Evolutionary conservation across 2,113 vertebrate species (phyloP).

Genomic region (Pristiophorus japonicus): DNA sequence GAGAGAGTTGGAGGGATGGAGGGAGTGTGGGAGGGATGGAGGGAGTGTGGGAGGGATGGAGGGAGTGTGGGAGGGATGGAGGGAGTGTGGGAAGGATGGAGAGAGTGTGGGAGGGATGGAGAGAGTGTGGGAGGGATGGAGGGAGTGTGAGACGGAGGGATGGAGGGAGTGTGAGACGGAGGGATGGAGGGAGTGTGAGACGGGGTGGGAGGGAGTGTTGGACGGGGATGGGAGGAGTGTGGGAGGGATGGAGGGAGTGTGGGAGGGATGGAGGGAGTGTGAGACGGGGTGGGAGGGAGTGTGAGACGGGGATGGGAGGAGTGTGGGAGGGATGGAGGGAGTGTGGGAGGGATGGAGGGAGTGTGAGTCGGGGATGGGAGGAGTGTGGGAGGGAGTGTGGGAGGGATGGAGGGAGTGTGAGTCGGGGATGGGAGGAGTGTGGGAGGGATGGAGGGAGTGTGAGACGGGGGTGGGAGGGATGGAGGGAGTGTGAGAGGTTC

Average conservation of each 20-base stretch:
- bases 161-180: not conserved
- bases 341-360: not conserved
- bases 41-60: not conserved
- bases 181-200: not conserved
- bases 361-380: not conserved
- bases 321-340: not conserved
- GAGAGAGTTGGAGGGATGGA: not conserved
- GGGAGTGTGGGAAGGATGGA: not conserved
- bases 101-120: not conserved
- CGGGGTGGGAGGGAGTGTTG: not conserved
- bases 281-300: not conserved
- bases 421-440: too few species aligned
- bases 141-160: too few species aligned
- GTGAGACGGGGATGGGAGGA: not conserved
- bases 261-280: too few species aligned
- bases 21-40: not conserved
- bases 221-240: not conserved
- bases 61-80: not conserved
- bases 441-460: not conserved
- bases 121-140: not conserved
- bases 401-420: not conserved
- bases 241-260: not conserved
- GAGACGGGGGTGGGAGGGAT: too few species aligned
- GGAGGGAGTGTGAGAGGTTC: too few species aligned
- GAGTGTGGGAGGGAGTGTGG: too few species aligned